phyloP scores from a whole-genome alignment of 2,113 vertebrate species.

The Etia nguti region DNA sequence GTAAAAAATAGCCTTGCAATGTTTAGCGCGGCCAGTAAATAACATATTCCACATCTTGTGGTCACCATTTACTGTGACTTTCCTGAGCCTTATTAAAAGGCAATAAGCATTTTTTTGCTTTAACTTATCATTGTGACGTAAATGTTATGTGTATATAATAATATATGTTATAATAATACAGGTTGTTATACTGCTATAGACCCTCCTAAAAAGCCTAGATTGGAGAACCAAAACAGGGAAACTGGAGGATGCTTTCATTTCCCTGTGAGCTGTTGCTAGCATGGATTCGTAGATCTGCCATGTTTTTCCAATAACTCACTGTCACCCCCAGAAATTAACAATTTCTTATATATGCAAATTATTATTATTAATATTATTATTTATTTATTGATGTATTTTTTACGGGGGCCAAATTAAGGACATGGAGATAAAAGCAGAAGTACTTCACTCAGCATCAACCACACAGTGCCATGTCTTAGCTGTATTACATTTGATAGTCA shows the following conservation, averaged over 20 bases:
- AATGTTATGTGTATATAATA: not conserved
- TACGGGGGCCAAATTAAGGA: not conserved
- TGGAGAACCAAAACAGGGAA: not conserved
- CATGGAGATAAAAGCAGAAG: not conserved
- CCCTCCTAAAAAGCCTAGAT: accelerated
- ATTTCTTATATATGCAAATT: accelerated
- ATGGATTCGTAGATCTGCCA: not conserved
- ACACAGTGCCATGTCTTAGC: not conserved
- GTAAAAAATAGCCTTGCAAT: not conserved
- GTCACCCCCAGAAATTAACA: not conserved
- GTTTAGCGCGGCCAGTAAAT: not conserved
- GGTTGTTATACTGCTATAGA: not conserved
- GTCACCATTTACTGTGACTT: not conserved
- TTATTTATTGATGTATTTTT: not conserved
- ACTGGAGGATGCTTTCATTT: not conserved
- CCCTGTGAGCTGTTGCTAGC: not conserved
- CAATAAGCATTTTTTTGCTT: not conserved
- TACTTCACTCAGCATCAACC: not conserved
- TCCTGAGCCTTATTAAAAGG: not conserved
- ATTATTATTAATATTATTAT: not conserved
- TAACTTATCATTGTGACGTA: not conserved
- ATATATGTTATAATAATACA: too few species aligned
- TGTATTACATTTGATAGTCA: not conserved
- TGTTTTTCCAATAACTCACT: not conserved
- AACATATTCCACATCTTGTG: not conserved